These are phyloP conservation scores for Drosophila tani DNA, from an alignment of 1,140 invertebrate genomes.

Conservation along the genomic window DNA sequence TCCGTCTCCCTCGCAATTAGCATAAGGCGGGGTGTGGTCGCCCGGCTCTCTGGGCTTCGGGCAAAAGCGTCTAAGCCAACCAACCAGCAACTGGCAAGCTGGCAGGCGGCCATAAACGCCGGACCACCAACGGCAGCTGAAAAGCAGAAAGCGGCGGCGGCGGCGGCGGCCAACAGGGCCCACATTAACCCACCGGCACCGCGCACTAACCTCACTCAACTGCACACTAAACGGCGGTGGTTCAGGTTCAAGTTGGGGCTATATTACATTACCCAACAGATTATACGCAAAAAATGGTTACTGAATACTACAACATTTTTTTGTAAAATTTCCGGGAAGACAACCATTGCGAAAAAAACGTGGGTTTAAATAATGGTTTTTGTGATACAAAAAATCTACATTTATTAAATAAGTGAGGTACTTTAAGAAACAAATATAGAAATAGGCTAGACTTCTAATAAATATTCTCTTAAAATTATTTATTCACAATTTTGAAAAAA, in stretches of 20 bases:
- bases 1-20: constrained; percentile 75
- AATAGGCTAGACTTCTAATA: no score
- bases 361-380: not conserved
- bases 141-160: constrained; percentile 22
- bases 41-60: constrained; percentile 2
- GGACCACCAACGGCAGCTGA: constrained; percentile 75
- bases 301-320: not conserved
- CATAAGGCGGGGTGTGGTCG: constrained; percentile 77
- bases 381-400: no score
- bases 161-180: constrained; percentile 23
- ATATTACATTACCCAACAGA: not conserved
- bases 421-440: no score
- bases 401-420: no score
- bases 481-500: no score
- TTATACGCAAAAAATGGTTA: not conserved
- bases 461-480: no score
- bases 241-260: constrained; percentile 1
- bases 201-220: constrained; percentile 32
- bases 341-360: not conserved
- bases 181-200: constrained; percentile 32
- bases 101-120: constrained; percentile 72
- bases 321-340: constrained; percentile 1
- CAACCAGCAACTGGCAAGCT: constrained; percentile 68
- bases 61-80: constrained; percentile 55
- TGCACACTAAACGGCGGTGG: not conserved